Evolutionary conservation across 2,888 invertebrate species (phyloP).

Genomic region (Campoplex capitator): DNA sequence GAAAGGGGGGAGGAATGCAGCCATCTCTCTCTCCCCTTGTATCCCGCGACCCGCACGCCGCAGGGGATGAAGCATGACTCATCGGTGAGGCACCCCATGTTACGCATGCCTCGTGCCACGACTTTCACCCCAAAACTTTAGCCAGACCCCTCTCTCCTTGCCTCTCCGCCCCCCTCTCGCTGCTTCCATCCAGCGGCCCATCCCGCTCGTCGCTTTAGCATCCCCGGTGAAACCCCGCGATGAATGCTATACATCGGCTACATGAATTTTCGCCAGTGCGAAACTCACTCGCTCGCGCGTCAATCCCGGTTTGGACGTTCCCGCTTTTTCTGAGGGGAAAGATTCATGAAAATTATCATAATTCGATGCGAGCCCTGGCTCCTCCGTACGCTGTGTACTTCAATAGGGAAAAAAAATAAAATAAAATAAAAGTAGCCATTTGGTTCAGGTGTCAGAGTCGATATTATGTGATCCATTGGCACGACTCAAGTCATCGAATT

Average conservation of each 20-base stretch:
- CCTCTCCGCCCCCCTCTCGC: slow-evolving; percentile 42
- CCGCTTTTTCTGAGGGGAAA: slow-evolving; percentile 50
- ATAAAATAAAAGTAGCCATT: slow-evolving; percentile 38
- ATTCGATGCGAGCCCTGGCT: slow-evolving; percentile 72
- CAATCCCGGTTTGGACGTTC: slow-evolving; percentile 44
- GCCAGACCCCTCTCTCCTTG: slow-evolving; percentile 55
- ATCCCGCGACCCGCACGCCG: slow-evolving; percentile 66
- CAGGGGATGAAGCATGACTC: slow-evolving; percentile 83
- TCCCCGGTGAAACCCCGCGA: slow-evolving; percentile 50
- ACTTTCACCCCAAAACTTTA: slow-evolving; percentile 70
- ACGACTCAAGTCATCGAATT: slow-evolving; percentile 68
- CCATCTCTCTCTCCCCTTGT: slow-evolving; percentile 56
- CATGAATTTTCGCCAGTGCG: slow-evolving; percentile 45
- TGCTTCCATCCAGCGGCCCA: slow-evolving; percentile 38
- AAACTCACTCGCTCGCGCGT: slow-evolving; percentile 32
- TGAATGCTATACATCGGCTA: slow-evolving; percentile 41
- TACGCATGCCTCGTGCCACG: slow-evolving; percentile 75
- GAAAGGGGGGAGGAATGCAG: slow-evolving; percentile 61
- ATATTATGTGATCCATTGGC: slow-evolving; percentile 70
- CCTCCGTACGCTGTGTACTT: slow-evolving; percentile 10
- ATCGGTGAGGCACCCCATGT: slow-evolving; percentile 72
- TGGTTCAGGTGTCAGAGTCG: slow-evolving; percentile 72
- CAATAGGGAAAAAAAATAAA: not conserved
- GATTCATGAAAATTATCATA: slow-evolving; percentile 79
- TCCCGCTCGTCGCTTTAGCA: slow-evolving; percentile 37